Evolutionary conservation across 2,113 vertebrate species (phyloP).

Genomic region (Syrrhaptes paradoxus): DNA sequence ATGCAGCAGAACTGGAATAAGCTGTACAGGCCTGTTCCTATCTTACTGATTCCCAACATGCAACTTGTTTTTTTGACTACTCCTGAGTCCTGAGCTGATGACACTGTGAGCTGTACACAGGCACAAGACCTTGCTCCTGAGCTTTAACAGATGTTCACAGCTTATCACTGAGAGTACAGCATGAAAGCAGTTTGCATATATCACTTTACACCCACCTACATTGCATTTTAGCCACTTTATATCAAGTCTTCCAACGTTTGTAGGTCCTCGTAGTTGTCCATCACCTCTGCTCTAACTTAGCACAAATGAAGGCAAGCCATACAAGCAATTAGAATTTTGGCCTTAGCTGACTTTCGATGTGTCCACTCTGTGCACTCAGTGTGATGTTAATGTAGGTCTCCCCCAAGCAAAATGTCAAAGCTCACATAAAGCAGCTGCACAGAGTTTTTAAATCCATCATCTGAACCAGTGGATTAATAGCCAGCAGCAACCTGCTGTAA

Average conservation of each 20-base stretch:
- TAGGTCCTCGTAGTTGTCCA: background rate
- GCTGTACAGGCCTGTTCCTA: background rate
- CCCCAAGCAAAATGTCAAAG: conserved; percentile 35
- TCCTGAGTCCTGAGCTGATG: background rate
- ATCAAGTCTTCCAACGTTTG: background rate
- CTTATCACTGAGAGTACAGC: background rate
- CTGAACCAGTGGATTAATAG: background rate
- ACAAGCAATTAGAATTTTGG: background rate
- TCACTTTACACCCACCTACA: background rate
- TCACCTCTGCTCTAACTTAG: background rate
- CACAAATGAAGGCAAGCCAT: background rate
- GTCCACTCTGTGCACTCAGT: background rate
- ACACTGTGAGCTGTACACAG: background rate
- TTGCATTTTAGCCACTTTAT: background rate
- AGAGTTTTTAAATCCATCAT: background rate
- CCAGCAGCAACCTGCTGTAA: background rate
- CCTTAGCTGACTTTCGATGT: background rate
- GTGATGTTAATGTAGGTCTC: background rate
- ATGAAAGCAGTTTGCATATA: fast-evolving
- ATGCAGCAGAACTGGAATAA: background rate
- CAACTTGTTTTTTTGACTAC: background rate
- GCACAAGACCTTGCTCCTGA: background rate
- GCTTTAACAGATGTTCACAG: background rate
- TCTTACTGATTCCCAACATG: background rate
- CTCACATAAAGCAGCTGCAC: background rate